Evolutionary conservation across 2,797 vertebrate species (phyloP), one percentile per base, ranked within the genome.

Genomic region (Cottoperca gobio): DNA sequence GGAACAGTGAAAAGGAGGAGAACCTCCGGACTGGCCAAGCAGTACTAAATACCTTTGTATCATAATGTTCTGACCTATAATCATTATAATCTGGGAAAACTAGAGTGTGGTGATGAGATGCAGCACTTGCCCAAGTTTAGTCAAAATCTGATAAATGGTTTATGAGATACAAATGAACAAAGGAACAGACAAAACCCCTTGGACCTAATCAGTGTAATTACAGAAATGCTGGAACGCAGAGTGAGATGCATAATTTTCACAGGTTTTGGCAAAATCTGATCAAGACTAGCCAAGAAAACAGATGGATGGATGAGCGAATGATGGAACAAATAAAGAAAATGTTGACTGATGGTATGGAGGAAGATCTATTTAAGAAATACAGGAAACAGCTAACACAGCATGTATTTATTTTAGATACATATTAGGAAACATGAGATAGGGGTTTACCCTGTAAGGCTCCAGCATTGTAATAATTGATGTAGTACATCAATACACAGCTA

Each of bases 141-240:
- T 87, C 73, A 75, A 55, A 83, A 69, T 33, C 53, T 66, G 70
- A 82, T 88, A 78, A 89, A 80, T 80, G 78, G 73, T 88, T 86
- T 84, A 84, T 88, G 79, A 77, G 86, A 79, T 81, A 80, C 72
- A 79, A 81, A 66, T 72, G 79, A 88, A 91, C 84, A 89, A 86
- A 88, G 84, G 84, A 89, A 86, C 77, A 82, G 79, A 84, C 78
- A 82, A 92, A 88, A 79, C 78, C 72, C 86, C 63, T 86, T 86
- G 88, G 88, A 90, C 83, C 81, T 87, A 84, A 87, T 90, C 87
- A 90, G 87, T 81, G 85, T 86, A 86, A 89, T 90, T 85, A 91
- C 84, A 83, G 84, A 84, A 77, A 88, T 83, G 85, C 70, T 88
- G 87, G 83, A 88, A 86, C 74, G 21, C 66, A 49, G 55, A 79